Evolutionary conservation across 2,113 vertebrate species (phyloP), one percentile per base, ranked within the genome.

Genomic region (Actenoides lindsayi): DNA sequence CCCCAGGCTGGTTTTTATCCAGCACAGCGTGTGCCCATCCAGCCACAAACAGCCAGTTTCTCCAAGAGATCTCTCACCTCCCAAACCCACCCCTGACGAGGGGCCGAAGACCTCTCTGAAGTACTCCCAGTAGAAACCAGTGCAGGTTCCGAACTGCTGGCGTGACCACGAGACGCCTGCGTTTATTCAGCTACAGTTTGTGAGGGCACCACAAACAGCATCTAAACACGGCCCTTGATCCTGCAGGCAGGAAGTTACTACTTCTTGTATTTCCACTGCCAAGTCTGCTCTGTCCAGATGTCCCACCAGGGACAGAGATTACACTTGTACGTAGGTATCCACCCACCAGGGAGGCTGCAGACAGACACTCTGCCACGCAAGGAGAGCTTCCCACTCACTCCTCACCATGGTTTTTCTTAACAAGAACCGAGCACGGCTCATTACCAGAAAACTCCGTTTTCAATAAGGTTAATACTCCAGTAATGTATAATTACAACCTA

Each of bases 401-500:
- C 64, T 73, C 70, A 89, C 20, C 3, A 21, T 83, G 95, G 62
- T 54, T 89, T 96, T 93, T 93, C 97, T 97, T 95, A 96, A 95
- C 93, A 94, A 94, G 93, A 46, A 96, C 90, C 11, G 0, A 97
- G 93, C 74, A 46, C 15, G 93, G 95, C 93, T 98, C 97, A 97
- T 98, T 98, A 97, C 92, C 94, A 95, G 81, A 85, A 91, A 97
- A 20, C 86, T 91, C 10, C 87, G 33, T 93, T 95, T 94, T 95
- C 97, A 96, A 33, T 97, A 97, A 96, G 91, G 96, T 97, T 96
- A 97, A 88, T 79, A 64, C 87, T 88, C 93, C 83, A 89, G 77
- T 71, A 95, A 97, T 86, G 81, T 82, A 91, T 97, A 97, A 98
- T 98, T 98, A 97, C 91, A 96, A 67, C 67, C 96, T 96, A 97